A percentile compares a stretch with the other conserved stretches of the same genome.
These are phyloP conservation scores for Cyprinodon diabolis DNA, from an alignment of 2,797 vertebrate species.

Conservation along the genomic window DNA sequence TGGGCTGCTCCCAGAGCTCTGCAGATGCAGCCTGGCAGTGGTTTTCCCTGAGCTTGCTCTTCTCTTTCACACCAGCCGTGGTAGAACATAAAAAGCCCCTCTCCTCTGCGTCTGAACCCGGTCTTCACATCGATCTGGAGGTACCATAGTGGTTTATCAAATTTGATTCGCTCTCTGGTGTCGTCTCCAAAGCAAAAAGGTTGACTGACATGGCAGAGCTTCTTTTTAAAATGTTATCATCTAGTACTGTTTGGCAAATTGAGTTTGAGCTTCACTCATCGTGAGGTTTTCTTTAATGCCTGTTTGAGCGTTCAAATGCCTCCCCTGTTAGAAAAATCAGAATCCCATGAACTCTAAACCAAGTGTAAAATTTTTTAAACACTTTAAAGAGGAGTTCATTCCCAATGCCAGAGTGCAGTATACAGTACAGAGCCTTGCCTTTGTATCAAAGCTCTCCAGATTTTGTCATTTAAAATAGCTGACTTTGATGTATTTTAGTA, in stretches of 20 bases:
- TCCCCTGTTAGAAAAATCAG: conserved; percentile 65
- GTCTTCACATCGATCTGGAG: conserved; percentile 50
- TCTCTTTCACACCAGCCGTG: conserved; percentile 62
- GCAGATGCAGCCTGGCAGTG: conserved; percentile 72
- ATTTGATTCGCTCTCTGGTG: conserved; percentile 57
- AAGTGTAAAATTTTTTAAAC: conserved; percentile 65
- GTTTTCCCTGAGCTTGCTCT: conserved; percentile 53
- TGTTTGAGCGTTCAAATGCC: conserved; percentile 56
- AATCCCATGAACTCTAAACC: conserved; percentile 69
- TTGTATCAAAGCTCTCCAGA: neutral
- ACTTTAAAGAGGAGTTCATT: neutral
- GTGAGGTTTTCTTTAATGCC: conserved; percentile 49
- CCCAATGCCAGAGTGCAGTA: neutral
- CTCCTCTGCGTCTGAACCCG: conserved; percentile 49
- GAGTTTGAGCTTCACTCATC: conserved; percentile 38
- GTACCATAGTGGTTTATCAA: conserved; percentile 59
- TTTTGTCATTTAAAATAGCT: neutral
- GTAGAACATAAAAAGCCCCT: conserved; percentile 38
- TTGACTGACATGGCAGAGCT: conserved; percentile 54
- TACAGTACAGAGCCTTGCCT: neutral
- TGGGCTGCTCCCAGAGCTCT: conserved; percentile 68
- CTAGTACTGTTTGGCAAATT: conserved; percentile 57
- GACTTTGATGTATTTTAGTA: neutral
- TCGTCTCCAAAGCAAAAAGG: conserved; percentile 42
- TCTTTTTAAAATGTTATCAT: conserved; percentile 61